Conservation (phyloP, 2,888 invertebrate genomes). For the Ferrisia virgata region DNA sequence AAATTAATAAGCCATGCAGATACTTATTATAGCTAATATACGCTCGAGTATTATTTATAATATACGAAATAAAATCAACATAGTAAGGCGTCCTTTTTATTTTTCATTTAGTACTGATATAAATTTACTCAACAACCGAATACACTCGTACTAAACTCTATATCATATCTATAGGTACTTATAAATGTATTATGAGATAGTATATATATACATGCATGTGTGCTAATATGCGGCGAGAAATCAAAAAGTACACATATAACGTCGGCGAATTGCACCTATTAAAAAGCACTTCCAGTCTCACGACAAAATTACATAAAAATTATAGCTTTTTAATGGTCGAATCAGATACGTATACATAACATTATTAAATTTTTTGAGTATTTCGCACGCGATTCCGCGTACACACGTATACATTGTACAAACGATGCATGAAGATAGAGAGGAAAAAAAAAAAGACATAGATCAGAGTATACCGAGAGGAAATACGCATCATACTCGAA, state of each 20-base stretch:
- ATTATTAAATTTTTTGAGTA: slow-evolving; percentile 7
- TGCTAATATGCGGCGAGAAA: not conserved
- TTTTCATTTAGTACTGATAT: not conserved
- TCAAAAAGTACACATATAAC: not conserved
- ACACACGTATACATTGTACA: not conserved
- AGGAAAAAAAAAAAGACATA: not conserved
- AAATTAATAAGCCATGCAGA: not conserved
- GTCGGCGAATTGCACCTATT: not conserved
- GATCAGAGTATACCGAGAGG: too few species aligned
- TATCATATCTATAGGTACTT: too few species aligned
- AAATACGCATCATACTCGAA: too few species aligned
- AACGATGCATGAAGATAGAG: not conserved
- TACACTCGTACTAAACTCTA: too few species aligned
- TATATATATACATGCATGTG: too few species aligned
- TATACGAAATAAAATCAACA: slow-evolving; percentile 22
- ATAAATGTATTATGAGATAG: too few species aligned
- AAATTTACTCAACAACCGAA: not conserved
- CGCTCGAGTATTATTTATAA: not conserved
- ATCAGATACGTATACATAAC: not conserved
- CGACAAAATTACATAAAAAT: slow-evolving; percentile 30
- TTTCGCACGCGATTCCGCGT: slow-evolving; percentile 21
- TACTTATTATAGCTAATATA: not conserved
- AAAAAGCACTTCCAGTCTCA: not conserved
- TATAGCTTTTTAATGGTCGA: slow-evolving; percentile 20
- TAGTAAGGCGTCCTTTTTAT: slow-evolving; percentile 7